phyloP scores from a whole-genome alignment of 53 echinoderm and acorn worm genomes.

The Echinarachnius parma region DNA sequence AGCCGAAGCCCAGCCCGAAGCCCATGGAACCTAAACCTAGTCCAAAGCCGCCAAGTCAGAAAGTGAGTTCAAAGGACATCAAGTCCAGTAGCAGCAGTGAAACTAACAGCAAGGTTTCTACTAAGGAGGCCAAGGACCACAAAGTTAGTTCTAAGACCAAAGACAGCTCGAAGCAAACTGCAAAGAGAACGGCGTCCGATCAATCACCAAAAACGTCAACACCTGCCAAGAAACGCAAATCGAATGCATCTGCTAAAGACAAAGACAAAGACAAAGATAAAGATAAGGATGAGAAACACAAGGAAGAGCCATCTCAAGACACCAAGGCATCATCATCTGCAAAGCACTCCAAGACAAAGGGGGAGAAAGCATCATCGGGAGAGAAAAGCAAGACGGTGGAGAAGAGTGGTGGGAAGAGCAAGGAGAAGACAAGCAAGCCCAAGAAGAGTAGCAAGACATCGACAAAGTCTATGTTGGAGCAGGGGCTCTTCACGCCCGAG shows the following conservation, averaged over 20 bases:
- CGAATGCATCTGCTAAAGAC: constrained; percentile 54
- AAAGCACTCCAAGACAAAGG: constrained; percentile 30
- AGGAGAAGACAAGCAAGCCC: constrained; percentile 33
- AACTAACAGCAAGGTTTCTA: neutral
- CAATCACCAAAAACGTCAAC: constrained; percentile 3
- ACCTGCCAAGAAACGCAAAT: constrained; percentile 77
- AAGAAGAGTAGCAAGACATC: constrained; percentile 36
- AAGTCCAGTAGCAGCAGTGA: constrained; percentile 29
- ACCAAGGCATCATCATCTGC: constrained; percentile 38
- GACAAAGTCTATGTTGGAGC: neutral
- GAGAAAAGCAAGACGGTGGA: constrained; percentile 37
- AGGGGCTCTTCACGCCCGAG: constrained; percentile 78
- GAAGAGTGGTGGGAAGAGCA: constrained; percentile 36
- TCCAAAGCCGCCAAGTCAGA: constrained; percentile 61
- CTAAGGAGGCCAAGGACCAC: constrained; percentile 38
- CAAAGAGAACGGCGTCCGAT: constrained; percentile 33
- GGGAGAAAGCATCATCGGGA: constrained; percentile 1
- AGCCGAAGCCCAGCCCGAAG: constrained; percentile 51
- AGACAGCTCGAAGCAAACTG: constrained; percentile 39
- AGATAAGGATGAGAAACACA: constrained; percentile 61
- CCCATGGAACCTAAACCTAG: constrained; percentile 58
- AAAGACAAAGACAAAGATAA: too few relatives aligned
- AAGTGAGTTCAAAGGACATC: constrained; percentile 50
- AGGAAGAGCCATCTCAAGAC: constrained; percentile 39
- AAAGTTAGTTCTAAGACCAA: constrained; percentile 55